These are phyloP conservation scores for Steinernema khuongi DNA, from an alignment of 1,140 invertebrate genomes.

Conservation along the genomic window DNA sequence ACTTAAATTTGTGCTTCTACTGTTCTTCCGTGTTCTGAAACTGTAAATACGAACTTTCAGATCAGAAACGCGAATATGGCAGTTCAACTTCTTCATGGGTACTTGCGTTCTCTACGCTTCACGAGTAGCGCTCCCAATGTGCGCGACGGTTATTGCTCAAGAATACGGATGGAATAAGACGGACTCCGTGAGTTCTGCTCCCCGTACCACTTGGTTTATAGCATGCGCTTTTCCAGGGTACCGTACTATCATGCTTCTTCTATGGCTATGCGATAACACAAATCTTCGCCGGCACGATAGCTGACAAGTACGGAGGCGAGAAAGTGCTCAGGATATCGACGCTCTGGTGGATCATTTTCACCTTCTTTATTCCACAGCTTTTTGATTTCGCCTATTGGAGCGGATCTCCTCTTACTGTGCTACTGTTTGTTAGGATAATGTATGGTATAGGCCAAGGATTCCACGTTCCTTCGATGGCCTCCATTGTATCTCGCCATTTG, in stretches of 20 bases:
- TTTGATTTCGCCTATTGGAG: slow-evolving; percentile 65
- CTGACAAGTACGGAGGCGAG: slow-evolving; percentile 69
- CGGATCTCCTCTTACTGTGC: slow-evolving; percentile 64
- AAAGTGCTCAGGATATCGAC: slow-evolving; percentile 67
- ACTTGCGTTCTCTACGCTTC: slow-evolving; percentile 69
- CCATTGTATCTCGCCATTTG: slow-evolving; percentile 68
- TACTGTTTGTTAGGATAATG: slow-evolving; percentile 66
- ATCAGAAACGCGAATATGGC: slow-evolving; percentile 64
- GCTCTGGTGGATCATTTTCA: slow-evolving; percentile 68
- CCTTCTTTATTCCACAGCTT: slow-evolving; percentile 68
- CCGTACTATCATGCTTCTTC: slow-evolving; percentile 71
- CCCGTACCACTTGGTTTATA: background rate
- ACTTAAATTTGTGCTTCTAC: background rate
- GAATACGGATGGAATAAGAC: slow-evolving; percentile 71
- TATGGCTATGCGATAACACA: slow-evolving; percentile 74
- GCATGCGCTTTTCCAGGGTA: slow-evolving; percentile 61
- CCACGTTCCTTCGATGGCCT: slow-evolving; percentile 72
- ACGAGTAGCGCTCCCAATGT: slow-evolving; percentile 68
- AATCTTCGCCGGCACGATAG: slow-evolving; percentile 68
- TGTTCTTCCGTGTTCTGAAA: background rate
- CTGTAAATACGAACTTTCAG: slow-evolving; percentile 47
- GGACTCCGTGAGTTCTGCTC: slow-evolving; percentile 63
- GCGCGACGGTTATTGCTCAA: slow-evolving; percentile 67
- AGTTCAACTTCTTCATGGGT: slow-evolving; percentile 66
- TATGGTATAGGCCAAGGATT: slow-evolving; percentile 71